phyloP scores from a whole-genome alignment of 2,888 invertebrate species.

The Drosophila mulleri region DNA sequence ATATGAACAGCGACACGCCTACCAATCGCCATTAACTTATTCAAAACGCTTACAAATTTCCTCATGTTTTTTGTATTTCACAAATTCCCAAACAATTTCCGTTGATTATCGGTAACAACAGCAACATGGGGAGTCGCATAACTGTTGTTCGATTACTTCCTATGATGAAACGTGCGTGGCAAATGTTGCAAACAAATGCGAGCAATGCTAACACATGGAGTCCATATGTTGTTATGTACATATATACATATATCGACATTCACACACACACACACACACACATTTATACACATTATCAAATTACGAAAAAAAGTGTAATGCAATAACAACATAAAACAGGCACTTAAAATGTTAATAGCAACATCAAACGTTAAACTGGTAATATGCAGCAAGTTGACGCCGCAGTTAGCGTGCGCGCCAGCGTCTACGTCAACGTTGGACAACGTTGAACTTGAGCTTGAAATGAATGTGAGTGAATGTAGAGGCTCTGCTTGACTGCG shows the following conservation, averaged over 20 bases:
- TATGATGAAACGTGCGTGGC: constrained; percentile 54
- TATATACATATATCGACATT: neutral
- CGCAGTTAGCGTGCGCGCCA: neutral
- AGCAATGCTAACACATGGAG: constrained; percentile 62
- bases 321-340: constrained; percentile 36
- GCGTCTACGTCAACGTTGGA: constrained; percentile 17
- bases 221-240: constrained; percentile 21
- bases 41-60: constrained; percentile 68
- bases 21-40: constrained; percentile 50
- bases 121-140: constrained; percentile 21
- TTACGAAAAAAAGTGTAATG: constrained; percentile 53
- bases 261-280: neutral
- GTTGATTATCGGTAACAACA: constrained; percentile 50
- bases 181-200: constrained; percentile 72
- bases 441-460: constrained; percentile 77
- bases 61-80: constrained; percentile 46
- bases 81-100: constrained; percentile 63
- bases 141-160: constrained; percentile 64
- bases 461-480: constrained; percentile 63
- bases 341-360: constrained; percentile 75
- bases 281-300: constrained; percentile 23
- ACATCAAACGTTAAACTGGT: constrained; percentile 69
- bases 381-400: constrained; percentile 50
- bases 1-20: constrained; percentile 37
- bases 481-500: constrained; percentile 42